These are phyloP conservation scores for Crotalus adamanteus DNA, from an alignment of 2,797 vertebrate species.

Conservation along the genomic window DNA sequence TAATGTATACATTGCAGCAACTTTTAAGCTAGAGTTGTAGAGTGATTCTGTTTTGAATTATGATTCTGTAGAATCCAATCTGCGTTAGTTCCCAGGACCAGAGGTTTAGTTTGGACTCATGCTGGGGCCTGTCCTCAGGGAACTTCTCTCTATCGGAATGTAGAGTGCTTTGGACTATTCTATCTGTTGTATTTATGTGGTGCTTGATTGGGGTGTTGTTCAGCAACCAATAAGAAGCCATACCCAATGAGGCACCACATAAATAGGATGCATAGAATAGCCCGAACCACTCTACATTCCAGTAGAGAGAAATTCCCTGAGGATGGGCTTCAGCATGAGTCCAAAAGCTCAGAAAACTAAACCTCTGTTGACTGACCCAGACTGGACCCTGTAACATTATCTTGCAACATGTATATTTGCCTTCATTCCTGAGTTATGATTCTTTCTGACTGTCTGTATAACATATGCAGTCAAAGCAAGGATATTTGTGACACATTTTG, in stretches of 20 bases:
- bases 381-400: too few relatives aligned
- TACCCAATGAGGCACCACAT: not conserved
- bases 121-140: not conserved
- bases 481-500: constrained; percentile 15
- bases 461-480: constrained; percentile 39
- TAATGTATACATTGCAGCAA: not conserved
- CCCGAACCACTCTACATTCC: too few relatives aligned
- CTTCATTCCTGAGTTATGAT: not conserved
- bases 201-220: not conserved
- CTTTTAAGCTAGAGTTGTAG: not conserved
- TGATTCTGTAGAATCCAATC: not conserved
- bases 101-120: not conserved
- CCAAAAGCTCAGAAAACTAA: too few relatives aligned
- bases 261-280: not conserved
- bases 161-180: not conserved
- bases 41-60: not conserved
- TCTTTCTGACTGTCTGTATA: not conserved
- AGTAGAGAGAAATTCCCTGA: too few relatives aligned
- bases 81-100: not conserved
- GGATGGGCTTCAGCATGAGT: too few relatives aligned
- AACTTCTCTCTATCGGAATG: not conserved
- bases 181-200: not conserved
- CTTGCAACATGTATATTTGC: not conserved
- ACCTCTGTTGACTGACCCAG: too few relatives aligned
- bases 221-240: not conserved